A percentile compares a stretch with the other conserved stretches of the same genome.
Evolutionary conservation across 2,888 invertebrate species (phyloP).

Genomic region (Chelonus formosanus): DNA sequence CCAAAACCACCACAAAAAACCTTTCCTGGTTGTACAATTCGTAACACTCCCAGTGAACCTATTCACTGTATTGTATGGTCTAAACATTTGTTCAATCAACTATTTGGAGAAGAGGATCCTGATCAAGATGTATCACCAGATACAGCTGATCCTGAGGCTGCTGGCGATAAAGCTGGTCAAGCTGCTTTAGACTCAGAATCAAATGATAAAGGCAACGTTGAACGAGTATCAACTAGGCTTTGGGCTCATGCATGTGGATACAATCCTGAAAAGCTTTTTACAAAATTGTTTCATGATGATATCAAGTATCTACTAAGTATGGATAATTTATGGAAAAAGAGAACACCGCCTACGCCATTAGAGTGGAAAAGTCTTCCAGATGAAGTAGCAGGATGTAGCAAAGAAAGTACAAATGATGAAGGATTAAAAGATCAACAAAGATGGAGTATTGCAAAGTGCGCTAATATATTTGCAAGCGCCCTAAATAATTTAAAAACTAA

Average conservation of each 20-base stretch:
- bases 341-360: slow-evolving; percentile 84
- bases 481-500: slow-evolving; percentile 72
- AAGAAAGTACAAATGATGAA: slow-evolving; percentile 63
- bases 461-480: slow-evolving; percentile 75
- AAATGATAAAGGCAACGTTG: slow-evolving; percentile 67
- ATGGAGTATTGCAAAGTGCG: slow-evolving; percentile 83
- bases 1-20: slow-evolving; percentile 91
- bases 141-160: slow-evolving; percentile 92
- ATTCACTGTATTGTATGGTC: slow-evolving; percentile 99
- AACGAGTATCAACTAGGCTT: slow-evolving; percentile 76
- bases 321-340: slow-evolving; percentile 94
- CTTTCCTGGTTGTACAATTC: slow-evolving; percentile 97
- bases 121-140: slow-evolving; percentile 99
- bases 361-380: slow-evolving; percentile 72
- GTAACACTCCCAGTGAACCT: slow-evolving; percentile 98
- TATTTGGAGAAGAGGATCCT: slow-evolving; percentile 96
- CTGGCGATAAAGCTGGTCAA: slow-evolving; percentile 72
- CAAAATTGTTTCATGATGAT: slow-evolving; percentile 94
- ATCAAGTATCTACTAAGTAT: slow-evolving; percentile 93
- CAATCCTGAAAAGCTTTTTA: slow-evolving; percentile 85
- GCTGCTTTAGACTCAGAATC: slow-evolving; percentile 68
- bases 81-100: slow-evolving; percentile 97
- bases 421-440: slow-evolving; percentile 78
- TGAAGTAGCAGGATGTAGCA: slow-evolving; percentile 68
- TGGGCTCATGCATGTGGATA: slow-evolving; percentile 90